Evolutionary conservation across 2,113 vertebrate species (phyloP).

Genomic region (Hipposideros armiger): DNA sequence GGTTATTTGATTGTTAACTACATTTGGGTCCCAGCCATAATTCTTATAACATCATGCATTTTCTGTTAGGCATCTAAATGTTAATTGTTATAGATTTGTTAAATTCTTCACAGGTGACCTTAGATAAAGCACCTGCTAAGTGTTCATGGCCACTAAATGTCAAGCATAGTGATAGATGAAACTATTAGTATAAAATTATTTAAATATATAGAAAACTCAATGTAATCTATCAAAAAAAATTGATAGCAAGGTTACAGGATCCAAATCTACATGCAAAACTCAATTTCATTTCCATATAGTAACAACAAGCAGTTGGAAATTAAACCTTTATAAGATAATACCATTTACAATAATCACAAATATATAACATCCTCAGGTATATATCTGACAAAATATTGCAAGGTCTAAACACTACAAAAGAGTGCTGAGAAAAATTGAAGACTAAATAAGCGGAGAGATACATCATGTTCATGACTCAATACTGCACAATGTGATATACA

Average conservation of each 20-base stretch:
- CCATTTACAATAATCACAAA: not conserved
- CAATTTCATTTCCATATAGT: not conserved
- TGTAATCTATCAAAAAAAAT: not conserved
- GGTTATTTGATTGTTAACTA: conserved; percentile 48
- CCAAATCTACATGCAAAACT: conserved; percentile 23
- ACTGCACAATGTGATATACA: too few species aligned
- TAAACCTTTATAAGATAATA: conserved; percentile 3
- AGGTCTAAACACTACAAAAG: not conserved
- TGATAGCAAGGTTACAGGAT: not conserved
- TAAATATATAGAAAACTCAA: conserved; percentile 6
- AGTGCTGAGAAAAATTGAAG: not conserved
- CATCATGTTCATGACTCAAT: not conserved
- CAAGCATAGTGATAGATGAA: not conserved
- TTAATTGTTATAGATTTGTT: conserved; percentile 37
- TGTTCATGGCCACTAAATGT: not conserved
- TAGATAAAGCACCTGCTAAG: conserved; percentile 3
- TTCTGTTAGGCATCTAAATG: conserved; percentile 38
- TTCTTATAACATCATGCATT: not conserved
- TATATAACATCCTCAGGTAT: not conserved
- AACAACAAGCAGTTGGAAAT: not conserved
- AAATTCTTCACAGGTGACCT: not conserved
- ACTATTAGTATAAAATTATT: conserved; percentile 32
- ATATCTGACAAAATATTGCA: not conserved
- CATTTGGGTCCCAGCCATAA: conserved; percentile 24
- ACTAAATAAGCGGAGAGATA: not conserved